Evolutionary conservation across 2,888 invertebrate genomes (phyloP).

Genomic region (Psylliodes chrysocephalus): DNA sequence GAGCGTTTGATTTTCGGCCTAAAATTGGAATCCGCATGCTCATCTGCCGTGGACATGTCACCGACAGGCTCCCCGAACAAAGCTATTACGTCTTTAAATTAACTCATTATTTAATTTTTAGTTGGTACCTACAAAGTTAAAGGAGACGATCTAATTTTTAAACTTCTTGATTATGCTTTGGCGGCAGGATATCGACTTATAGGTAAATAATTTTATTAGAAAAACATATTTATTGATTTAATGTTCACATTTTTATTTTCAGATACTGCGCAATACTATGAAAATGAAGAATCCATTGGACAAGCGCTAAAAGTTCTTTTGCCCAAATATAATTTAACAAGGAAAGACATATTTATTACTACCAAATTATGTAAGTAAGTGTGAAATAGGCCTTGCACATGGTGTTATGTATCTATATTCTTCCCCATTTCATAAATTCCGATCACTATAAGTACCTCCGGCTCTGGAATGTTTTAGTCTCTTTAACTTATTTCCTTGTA

Average conservation of each 20-base stretch:
- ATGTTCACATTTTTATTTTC: not conserved
- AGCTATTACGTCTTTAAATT: too few species aligned
- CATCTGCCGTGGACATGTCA: too few species aligned
- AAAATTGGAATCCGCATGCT: too few species aligned
- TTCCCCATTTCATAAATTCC: too few species aligned
- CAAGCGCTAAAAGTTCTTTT: slow-evolving; percentile 72
- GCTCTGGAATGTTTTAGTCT: too few species aligned
- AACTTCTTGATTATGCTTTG: slow-evolving; percentile 73
- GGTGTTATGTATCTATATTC: too few species aligned
- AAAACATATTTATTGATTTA: not conserved
- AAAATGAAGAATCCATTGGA: slow-evolving; percentile 78
- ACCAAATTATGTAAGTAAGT: slow-evolving; percentile 76
- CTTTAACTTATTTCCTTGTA: too few species aligned
- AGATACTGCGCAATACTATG: slow-evolving; percentile 85
- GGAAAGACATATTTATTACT: slow-evolving; percentile 82
- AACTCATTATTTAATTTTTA: slow-evolving; percentile 58
- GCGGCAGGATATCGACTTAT: slow-evolving; percentile 76
- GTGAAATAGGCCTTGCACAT: too few species aligned
- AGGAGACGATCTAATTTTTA: slow-evolving; percentile 65
- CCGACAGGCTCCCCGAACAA: too few species aligned
- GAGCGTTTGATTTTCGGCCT: too few species aligned
- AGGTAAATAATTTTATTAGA: slow-evolving; percentile 65
- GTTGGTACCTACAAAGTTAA: slow-evolving; percentile 76
- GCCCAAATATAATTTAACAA: slow-evolving; percentile 73
- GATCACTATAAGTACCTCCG: too few species aligned